Evolutionary conservation across 1,140 invertebrate genomes (phyloP), one percentile per base, ranked within the genome.

Genomic region (Scaptomyza hsui): DNA sequence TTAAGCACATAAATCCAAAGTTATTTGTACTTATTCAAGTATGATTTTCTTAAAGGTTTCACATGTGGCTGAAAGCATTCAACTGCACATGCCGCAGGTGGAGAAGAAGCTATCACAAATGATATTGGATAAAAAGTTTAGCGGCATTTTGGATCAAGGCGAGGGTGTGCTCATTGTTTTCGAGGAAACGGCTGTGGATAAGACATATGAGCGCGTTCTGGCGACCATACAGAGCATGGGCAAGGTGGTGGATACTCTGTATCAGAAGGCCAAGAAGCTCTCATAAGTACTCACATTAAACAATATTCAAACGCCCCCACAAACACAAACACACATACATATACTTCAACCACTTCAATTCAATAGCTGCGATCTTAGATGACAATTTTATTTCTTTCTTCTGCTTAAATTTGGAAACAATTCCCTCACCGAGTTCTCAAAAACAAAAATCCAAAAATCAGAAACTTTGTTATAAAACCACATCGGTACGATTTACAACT

Each of bases 101-200:
- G 99, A 99, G 92, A 98, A 99, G 92, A 99, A 99, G 92, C 92
- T 99, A 13, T 99, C 98, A 19, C 99, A 99, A 92, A 99, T 99
- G 99, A 99, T 99, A 91, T 93, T 99, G 85, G 99, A 99, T 92
- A 98, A 98, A 76, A 99, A 99, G 92, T 95, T 99, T 72, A 94
- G 95, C 93, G 98, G 98, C 15, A 99, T 99, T 77, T 93, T 99
- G 47, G 98, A 99, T 93, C 99, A 99, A 93, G 98, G 98, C 51
- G 97, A 98, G 92, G 98, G 94, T 71, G 97, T 99, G 10, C 93
- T 99, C 24, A 98, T 99, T 76, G 97, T 99, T 7, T 99, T 99
- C 92, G 98, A 99, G 92, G 97, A 98, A 89, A 96, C 95, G 48
- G 94, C 95, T n/a, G 94, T 96, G 41, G 98, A 99, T 90, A 98